These are phyloP conservation scores for Dolichallabes microphthalmus DNA, from an alignment of 2,113 vertebrate species.

Conservation along the genomic window DNA sequence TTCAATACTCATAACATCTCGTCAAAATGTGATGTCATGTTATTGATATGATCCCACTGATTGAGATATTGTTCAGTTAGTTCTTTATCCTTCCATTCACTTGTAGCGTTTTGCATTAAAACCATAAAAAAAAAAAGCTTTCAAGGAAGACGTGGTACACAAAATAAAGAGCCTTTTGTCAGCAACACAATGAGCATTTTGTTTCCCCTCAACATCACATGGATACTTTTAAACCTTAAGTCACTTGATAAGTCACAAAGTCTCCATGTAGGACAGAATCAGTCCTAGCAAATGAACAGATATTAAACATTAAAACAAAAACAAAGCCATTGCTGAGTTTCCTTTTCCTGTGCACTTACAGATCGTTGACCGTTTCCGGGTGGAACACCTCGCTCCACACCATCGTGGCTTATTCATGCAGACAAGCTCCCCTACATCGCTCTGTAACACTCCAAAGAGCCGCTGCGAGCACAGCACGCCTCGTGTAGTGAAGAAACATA, in stretches of 20 bases:
- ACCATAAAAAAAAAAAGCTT: neutral
- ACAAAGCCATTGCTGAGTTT: neutral
- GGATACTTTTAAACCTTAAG: neutral
- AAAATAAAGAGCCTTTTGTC: constrained; percentile 7
- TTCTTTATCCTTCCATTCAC: neutral
- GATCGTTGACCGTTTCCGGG: neutral
- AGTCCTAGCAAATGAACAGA: neutral
- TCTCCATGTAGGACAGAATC: neutral
- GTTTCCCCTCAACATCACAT: neutral
- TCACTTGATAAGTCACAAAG: neutral
- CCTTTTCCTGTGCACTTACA: constrained; percentile 10
- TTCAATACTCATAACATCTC: neutral
- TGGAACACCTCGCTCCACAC: constrained; percentile 1
- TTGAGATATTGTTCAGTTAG: neutral
- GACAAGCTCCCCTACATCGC: neutral
- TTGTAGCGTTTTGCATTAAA: neutral
- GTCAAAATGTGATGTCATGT: neutral
- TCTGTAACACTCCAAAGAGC: neutral
- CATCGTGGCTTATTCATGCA: neutral
- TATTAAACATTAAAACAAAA: neutral
- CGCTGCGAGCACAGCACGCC: neutral
- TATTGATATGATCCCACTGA: neutral
- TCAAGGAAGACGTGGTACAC: neutral
- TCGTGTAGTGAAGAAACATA: neutral
- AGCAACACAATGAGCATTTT: neutral